phyloP scores from a whole-genome alignment of 2,797 vertebrate genomes.

The Lagorchestes hirsutus region DNA sequence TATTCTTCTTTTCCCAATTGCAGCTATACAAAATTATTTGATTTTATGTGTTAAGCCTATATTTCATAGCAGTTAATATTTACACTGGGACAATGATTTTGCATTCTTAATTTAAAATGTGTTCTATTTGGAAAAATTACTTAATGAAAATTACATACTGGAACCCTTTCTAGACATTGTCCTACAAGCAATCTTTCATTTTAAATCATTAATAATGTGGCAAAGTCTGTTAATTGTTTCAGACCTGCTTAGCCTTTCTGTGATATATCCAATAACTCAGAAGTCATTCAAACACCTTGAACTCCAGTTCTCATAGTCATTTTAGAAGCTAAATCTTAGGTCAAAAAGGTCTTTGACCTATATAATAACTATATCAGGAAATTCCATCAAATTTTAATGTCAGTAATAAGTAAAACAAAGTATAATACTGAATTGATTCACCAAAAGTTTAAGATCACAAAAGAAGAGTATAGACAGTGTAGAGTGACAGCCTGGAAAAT shows the following conservation, averaged over 20 bases:
- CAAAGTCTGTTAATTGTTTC: background rate
- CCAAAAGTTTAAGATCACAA: background rate
- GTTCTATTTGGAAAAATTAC: background rate
- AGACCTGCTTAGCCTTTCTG: background rate
- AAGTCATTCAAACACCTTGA: background rate
- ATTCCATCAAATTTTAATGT: background rate
- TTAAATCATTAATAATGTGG: background rate
- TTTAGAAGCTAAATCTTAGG: background rate
- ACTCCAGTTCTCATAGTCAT: background rate
- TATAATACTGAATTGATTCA: background rate
- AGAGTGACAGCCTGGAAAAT: too few species aligned
- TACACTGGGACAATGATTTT: background rate
- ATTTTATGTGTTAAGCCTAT: background rate
- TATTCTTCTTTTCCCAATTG: background rate
- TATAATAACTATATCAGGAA: background rate
- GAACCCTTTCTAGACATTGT: background rate
- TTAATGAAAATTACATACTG: background rate
- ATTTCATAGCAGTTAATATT: background rate
- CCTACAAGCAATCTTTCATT: background rate
- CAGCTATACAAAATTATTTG: background rate
- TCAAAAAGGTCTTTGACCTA: background rate
- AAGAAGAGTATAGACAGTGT: background rate
- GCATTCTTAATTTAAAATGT: background rate
- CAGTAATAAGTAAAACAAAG: background rate
- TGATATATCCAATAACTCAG: background rate